Conservation (phyloP, 2,888 invertebrate species). For the Graphium colonna region DNA sequence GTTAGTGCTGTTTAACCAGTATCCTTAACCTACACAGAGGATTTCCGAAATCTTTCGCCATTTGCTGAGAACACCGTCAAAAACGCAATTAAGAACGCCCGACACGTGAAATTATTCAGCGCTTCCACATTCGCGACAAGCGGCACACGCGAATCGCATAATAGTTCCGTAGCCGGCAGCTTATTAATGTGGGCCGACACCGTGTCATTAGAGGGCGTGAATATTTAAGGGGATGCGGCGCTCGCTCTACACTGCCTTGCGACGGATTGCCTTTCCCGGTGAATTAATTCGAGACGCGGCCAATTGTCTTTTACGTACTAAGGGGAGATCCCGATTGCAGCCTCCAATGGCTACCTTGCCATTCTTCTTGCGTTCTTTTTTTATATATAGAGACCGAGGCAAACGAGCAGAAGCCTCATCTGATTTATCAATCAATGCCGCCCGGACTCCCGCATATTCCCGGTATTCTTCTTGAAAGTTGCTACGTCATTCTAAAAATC, state of each 20-base stretch:
- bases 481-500: too few species aligned
- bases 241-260: conserved; percentile 46
- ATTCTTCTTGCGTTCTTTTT: background rate
- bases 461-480: too few species aligned
- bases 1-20: background rate
- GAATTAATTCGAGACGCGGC: conserved; percentile 62
- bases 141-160: conserved; percentile 35
- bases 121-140: conserved; percentile 17
- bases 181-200: conserved; percentile 56
- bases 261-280: conserved; percentile 64
- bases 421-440: too few species aligned
- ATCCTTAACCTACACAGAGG: background rate
- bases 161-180: conserved; percentile 46
- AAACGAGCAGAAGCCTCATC: too few species aligned
- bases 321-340: background rate
- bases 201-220: conserved; percentile 74
- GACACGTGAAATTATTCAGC: background rate
- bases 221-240: conserved; percentile 69
- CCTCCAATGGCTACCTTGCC: background rate
- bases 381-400: too few species aligned
- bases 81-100: too few species aligned
- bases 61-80: background rate
- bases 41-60: background rate
- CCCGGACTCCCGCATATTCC: too few species aligned
- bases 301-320: conserved; percentile 36